Base-by-base conservation (phyloP, 2,797 vertebrate genomes). In the Halcyon smyrnensis region DNA sequence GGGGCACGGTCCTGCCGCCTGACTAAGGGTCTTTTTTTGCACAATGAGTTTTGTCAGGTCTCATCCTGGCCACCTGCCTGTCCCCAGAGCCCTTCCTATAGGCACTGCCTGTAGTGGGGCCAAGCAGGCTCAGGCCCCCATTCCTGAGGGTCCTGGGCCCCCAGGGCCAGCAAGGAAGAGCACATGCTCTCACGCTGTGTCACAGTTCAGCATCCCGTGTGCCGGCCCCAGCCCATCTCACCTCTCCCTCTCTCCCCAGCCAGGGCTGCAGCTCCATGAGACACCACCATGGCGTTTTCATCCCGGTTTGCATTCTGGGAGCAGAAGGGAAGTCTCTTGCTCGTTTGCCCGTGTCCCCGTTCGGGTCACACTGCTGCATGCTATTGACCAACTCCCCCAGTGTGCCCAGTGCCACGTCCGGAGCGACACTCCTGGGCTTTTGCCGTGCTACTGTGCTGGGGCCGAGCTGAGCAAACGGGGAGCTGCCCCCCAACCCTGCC, bases 231-330 rank as follows among this genome's bases (percentile, higher is more conserved):
- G 80, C 32, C 50, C 8, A 0, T 85, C 91, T 96, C 95, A 95
- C 82, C 95, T 95, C 92, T 97, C 95, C 91, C 84, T 95, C 97
- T 96, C 94, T 97, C 95, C 95, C 87, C 96, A 97, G 98, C 97
- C 90, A 92, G 97, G 97, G 97, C 95, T 96, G 97, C 95, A 1
- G 94, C 96, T 97, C 97, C 98, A 98, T 98, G 98, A 98, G 95
- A 98, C 97, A 84, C 95, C 96, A 87, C 96, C 98, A 99, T 99
- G 99, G 99, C 99, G 77, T 99, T 99, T 96, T 99, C 99, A 85
- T 99, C 99, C 90, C 98, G 99, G 96, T 99, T 99, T 98, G 99
- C 99, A 51, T 99, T 99, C 99, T 99, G 99, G 99, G 99, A 99
- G 97, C 98, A 99, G 98, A 99, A 99, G 99, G 99, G 98, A 99